phyloP scores from a whole-genome alignment of 2,888 invertebrate genomes.

The Andrena dorsata region DNA sequence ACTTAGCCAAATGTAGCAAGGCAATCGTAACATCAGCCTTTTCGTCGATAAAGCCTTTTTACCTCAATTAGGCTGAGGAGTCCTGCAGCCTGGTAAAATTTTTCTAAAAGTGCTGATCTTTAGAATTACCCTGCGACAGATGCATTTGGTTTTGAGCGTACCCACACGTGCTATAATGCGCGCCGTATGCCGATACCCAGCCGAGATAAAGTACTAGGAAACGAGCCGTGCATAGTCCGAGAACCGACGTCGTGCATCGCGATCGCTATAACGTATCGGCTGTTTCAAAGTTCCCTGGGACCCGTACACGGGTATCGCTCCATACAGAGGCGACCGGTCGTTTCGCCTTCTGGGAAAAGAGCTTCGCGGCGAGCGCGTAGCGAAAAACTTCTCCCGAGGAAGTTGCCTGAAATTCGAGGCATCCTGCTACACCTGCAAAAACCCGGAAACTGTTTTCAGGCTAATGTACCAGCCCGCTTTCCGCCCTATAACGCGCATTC shows the following conservation, averaged over 20 bases:
- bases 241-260: conserved; percentile 54
- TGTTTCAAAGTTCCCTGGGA: conserved; percentile 49
- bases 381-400: too few species aligned
- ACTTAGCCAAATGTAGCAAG: too few species aligned
- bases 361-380: background rate
- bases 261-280: conserved; percentile 54
- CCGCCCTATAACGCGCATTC: too few species aligned
- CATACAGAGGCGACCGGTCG: conserved; percentile 13
- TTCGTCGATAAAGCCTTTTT: too few species aligned
- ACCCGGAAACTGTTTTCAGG: too few species aligned
- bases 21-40: too few species aligned
- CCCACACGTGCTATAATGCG: conserved; percentile 53
- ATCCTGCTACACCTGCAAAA: too few species aligned
- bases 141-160: conserved; percentile 54
- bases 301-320: conserved; percentile 39
- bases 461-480: too few species aligned
- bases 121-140: background rate
- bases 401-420: too few species aligned
- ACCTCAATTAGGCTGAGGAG: too few species aligned
- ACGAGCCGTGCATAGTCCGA: conserved; percentile 58
- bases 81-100: too few species aligned
- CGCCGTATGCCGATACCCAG: conserved; percentile 72
- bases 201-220: conserved; percentile 80
- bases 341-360: conserved; percentile 15
- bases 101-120: too few species aligned